Evolutionary conservation across 2,888 invertebrate genomes (phyloP).

Genomic region (Cataglyphis albicans): DNA sequence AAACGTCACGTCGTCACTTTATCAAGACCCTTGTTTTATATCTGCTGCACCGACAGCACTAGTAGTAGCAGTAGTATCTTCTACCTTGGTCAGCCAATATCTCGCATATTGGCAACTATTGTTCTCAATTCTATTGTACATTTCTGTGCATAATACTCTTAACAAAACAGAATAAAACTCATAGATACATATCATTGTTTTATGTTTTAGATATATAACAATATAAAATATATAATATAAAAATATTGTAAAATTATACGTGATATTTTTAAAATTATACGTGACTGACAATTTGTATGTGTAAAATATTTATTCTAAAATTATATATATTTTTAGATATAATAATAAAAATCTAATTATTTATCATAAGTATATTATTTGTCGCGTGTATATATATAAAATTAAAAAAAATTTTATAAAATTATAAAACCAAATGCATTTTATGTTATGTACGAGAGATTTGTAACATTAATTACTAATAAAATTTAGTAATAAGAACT

Average conservation of each 20-base stretch:
- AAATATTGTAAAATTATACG: neutral
- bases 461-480: neutral
- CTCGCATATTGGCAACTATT: conserved; percentile 73
- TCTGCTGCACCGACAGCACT: conserved; percentile 64
- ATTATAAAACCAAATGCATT: neutral
- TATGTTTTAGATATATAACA: neutral
- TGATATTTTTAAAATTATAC: neutral
- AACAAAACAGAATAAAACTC: conserved; percentile 17
- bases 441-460: neutral
- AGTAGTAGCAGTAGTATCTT: conserved; percentile 66
- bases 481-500: conserved; percentile 3
- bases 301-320: neutral
- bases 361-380: neutral
- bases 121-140: conserved; percentile 45
- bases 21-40: conserved; percentile 78
- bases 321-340: neutral
- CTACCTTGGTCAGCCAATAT: conserved; percentile 80
- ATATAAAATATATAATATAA: neutral
- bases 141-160: conserved; percentile 35
- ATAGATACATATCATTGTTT: neutral
- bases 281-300: neutral
- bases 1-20: conserved; percentile 77
- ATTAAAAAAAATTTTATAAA: neutral
- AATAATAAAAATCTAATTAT: neutral
- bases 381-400: neutral